Base-by-base conservation (phyloP, 1,140 invertebrate species). In the Lordiphosa mommai region DNA sequence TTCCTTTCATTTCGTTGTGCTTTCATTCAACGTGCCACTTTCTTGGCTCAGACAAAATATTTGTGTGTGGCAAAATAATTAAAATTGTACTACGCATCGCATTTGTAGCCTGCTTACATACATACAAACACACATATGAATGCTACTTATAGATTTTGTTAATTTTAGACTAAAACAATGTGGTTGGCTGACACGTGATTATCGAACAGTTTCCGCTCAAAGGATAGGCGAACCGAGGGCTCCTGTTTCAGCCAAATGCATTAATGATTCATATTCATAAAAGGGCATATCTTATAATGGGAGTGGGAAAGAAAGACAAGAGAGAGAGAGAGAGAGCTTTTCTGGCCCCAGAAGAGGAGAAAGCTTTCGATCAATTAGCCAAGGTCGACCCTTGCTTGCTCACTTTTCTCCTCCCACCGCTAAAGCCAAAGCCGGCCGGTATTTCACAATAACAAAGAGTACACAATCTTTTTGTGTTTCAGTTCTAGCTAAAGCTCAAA, bases 391-490 rank as follows among this genome's bases (percentile, higher is more conserved):
- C 23, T 16, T 2, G 61, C 30, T 20, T 20, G 61, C 52, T 66
- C 46, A 38, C 43, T 40, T 4, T 4, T 4, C 3, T 6, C 4
- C 20, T 23, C 20, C 16, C 16, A 17, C 16, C 16, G 16, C 27
- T 57, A 5, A 27, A 34, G 9, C 33, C 49, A 61, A 76, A 49
- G 74, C 74, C 74, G 74, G 74, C 74, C 74, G 74, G 74, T 82
- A 67, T 80, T 67, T 82, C 38, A 82, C 56, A 67, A 59, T 34
- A 66, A 66, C 53, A 29, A 46, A 46, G 14, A 46, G 4, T 20
- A 20, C 3, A 27, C 20, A 10, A 13, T 3, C n/a, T 7, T 44
- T 34, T 30, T 30, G 29, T 16, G 55, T 2, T 5, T 12, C 32
- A 40, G 37, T 72, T 77, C 63, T 38, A 20, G 20, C 12, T 20